Base-by-base conservation (phyloP, 2,888 invertebrate genomes). In the Pelosia muscerda region DNA sequence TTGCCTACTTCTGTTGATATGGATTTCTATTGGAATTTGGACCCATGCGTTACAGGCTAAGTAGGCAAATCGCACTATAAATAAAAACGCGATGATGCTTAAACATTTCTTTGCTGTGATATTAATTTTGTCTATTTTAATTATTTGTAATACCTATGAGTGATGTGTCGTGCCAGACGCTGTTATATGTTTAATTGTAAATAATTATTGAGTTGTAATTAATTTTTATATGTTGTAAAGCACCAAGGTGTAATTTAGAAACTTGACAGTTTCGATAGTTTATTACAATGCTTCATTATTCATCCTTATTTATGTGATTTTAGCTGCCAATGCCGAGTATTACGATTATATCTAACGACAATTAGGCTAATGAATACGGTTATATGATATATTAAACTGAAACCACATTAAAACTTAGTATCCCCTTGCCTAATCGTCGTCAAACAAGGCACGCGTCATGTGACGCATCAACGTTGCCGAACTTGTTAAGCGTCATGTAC, bases 21-120 rank as follows among this genome's bases (percentile, higher is more conserved):
- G 74, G 81, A 78, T 26, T 84, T 84, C 74, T 82, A 83, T 67
- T 80, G 78, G 77, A 81, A 82, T 71, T 74, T 85, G 57, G 84
- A 82, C 63, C 82, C 81, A 53, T 79, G 82, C 72, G 82, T 82
- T 65, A 81, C 82, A 67, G 74, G 74, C 65, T 81, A 74, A 81
- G 54, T 68, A 68, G 72, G 67, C 70, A 65, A 67, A 71, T 60
- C 55, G 69, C 63, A 34, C 66, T 63, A 66, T 49, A 55, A 65
- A 71, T 66, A 63, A 66, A 65, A 63, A 73, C 72, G 78, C 78
- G 78, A 79, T 72, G 75, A 78, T 86, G 85, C 87, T 88, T 88
- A 84, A 83, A 83, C 82, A 86, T 89, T 91, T 90, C 83, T 89
- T 89, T 91, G 89, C 94, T 94, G 94, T 94, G 94, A 94, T 94